Percentiles rank a stretch among this genome's conserved stretches.
phyloP scores from a whole-genome alignment of 2,113 vertebrate genomes.

The Larimichthys polyactis region DNA sequence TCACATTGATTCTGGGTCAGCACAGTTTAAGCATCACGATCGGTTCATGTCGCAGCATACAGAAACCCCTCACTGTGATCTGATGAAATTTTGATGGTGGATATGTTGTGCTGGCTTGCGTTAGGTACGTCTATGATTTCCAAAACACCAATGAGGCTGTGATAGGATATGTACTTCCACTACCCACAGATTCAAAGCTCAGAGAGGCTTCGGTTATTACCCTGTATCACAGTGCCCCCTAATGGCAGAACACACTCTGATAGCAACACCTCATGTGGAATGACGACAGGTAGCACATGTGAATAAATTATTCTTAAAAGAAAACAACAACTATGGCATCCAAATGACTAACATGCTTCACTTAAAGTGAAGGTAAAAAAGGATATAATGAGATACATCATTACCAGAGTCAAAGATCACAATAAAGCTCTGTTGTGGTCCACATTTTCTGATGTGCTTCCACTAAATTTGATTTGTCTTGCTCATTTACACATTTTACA shows the following conservation, averaged over 20 bases:
- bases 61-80: conserved; percentile 60
- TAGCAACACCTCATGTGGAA: conserved; percentile 20
- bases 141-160: conserved; percentile 60
- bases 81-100: conserved; percentile 69
- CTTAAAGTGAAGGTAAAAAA: not conserved
- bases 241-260: conserved; percentile 60
- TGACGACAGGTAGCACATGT: conserved; percentile 16
- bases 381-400: not conserved
- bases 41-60: conserved; percentile 51
- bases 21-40: conserved; percentile 60
- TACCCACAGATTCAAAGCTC: conserved; percentile 43
- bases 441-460: not conserved
- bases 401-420: not conserved
- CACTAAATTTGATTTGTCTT: not conserved
- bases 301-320: conserved; percentile 25
- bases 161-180: conserved; percentile 49
- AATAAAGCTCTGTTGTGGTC: not conserved
- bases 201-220: conserved; percentile 37
- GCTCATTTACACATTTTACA: not conserved
- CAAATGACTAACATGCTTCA: not conserved
- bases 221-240: conserved; percentile 86
- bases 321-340: conserved; percentile 4
- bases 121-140: conserved; percentile 69
- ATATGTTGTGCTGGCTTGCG: conserved; percentile 57
- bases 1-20: conserved; percentile 56